Evolutionary conservation across 1,140 invertebrate genomes (phyloP), one percentile per base, ranked within the genome.

Genomic region (Drosophila rhopaloa): DNA sequence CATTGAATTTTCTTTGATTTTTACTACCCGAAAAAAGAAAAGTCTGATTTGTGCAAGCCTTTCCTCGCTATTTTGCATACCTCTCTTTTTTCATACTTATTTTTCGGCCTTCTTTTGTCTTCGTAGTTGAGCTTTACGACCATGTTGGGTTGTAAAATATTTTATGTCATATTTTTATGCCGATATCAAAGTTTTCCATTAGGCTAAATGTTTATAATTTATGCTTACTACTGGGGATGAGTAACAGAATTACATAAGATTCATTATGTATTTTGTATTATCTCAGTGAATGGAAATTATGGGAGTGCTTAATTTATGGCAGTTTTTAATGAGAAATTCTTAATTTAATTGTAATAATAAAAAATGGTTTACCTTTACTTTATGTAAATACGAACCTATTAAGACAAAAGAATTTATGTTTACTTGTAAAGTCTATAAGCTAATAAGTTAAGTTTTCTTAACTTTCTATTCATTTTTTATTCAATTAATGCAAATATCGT

Each of bases 171-270:
- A 56, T 55, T 76, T 66, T 76, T 55, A 76, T 55, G 56, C 29
- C 62, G 61, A 44, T 68, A 76, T 53, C 73, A 59, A 76, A 76
- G 62, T 68, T 76, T 55, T 76, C 54, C 74, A 76, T 76, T 62
- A 79, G 46, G 53, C 51, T 62, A 59, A 47, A 65, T 35, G 56
- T 61, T 56, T 56, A 56, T 73, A 75, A 80, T 68, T 79, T 75
- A 80, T 80, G 76, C 43, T 44, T 35, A 57, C 35, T 76, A 29
- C 61, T 24, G 16, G 41, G 29, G 29, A 37, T 62, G 57, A 38
- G 19, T 19, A 46, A 66, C 27, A 35, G 14, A 35, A 35, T 63
- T 67, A 35, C 40, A 67, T 11, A 43, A 27, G 27, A 67, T 66
- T 32, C 61, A 51, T 66, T 66, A 65, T 32, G 60, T 37, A 44